Evolutionary conservation across 2,797 vertebrate species (phyloP).

Genomic region (Allobates femoralis): DNA sequence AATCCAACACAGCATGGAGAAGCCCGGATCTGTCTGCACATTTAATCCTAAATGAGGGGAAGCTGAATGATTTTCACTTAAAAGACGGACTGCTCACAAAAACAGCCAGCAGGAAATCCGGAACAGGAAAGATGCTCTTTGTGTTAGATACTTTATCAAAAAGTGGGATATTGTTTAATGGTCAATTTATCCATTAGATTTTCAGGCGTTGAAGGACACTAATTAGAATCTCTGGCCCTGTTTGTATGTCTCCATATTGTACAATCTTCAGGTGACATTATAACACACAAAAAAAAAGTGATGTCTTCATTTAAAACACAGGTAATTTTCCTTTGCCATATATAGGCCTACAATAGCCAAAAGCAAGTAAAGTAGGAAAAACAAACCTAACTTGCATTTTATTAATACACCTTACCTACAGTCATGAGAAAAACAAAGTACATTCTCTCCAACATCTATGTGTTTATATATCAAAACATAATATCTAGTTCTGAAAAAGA

Average conservation of each 20-base stretch:
- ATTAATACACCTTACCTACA: too few species aligned
- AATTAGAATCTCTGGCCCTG: conserved; percentile 79
- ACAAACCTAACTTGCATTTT: too few species aligned
- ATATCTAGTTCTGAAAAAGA: too few species aligned
- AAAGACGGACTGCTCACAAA: conserved; percentile 73
- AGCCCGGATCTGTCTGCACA: conserved; percentile 66
- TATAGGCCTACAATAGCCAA: neutral
- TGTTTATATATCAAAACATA: too few species aligned
- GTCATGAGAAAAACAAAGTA: too few species aligned
- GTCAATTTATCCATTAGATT: conserved; percentile 72
- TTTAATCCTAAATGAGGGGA: conserved; percentile 70
- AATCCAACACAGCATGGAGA: conserved; percentile 68
- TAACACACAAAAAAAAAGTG: neutral
- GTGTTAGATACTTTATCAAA: conserved; percentile 74
- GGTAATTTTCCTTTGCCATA: conserved; percentile 69
- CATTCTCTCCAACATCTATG: too few species aligned
- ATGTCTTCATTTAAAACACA: conserved; percentile 61
- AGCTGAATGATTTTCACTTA: conserved; percentile 72
- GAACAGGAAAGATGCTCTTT: conserved; percentile 72
- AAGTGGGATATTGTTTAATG: conserved; percentile 72
- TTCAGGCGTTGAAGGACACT: conserved; percentile 73
- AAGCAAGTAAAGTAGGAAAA: too few species aligned
- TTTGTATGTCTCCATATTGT: conserved; percentile 72
- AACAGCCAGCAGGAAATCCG: conserved; percentile 73
- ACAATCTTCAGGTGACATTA: conserved; percentile 73